Conservation (phyloP, 2,888 invertebrate genomes). For the Pammene aurita region DNA sequence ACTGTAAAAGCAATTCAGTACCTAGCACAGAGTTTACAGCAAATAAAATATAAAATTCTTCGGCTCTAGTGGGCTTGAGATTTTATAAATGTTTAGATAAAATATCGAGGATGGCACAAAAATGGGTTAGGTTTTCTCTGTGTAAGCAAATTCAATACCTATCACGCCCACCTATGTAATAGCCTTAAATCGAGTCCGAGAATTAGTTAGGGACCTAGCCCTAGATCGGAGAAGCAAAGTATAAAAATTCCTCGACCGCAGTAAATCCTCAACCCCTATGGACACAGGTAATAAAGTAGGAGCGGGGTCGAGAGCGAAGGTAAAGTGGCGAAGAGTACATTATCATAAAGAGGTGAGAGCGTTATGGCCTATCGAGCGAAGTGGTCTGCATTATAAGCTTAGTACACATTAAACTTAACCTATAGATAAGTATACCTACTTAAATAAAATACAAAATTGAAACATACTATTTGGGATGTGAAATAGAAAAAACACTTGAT, state of each 20-base stretch:
- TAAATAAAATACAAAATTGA: no score
- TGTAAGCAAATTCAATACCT: no score
- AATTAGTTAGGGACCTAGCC: not conserved
- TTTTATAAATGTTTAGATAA: no score
- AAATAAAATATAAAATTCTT: not conserved
- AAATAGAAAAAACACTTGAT: no score
- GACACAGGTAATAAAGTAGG: slow-evolving; percentile 14
- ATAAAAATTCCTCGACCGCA: slow-evolving; percentile 6
- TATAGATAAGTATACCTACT: not conserved
- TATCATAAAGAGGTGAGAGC: slow-evolving; percentile 32
- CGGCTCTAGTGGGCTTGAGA: not conserved
- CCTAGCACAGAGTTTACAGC: not conserved
- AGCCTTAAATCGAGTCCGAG: not conserved
- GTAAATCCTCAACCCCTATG: slow-evolving; percentile 13
- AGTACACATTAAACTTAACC: not conserved
- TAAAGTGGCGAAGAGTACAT: slow-evolving; percentile 21
- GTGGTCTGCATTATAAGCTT: slow-evolving; percentile 9
- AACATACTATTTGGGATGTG: not conserved
- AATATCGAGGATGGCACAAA: no score
- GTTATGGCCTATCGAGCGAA: slow-evolving; percentile 22
- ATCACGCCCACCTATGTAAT: not conserved
- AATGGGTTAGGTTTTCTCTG: no score
- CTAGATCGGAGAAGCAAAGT: not conserved
- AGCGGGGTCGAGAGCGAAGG: slow-evolving; percentile 24
- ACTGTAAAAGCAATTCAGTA: not conserved